phyloP scores from a whole-genome alignment of 2,113 vertebrate genomes.

The Pelecanus crispus region DNA sequence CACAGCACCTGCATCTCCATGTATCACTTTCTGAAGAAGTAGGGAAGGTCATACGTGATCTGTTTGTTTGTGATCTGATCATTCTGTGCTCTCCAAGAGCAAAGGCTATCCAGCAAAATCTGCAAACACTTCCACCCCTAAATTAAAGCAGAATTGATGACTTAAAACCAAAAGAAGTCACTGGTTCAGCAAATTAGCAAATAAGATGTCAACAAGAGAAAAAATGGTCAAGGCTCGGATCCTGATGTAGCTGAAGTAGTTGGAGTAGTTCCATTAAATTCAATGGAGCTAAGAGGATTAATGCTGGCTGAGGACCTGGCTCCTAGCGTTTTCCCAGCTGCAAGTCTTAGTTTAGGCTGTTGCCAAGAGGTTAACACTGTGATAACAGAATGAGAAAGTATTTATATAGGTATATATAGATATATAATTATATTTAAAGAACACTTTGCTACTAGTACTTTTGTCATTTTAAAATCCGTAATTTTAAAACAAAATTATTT shows the following conservation, averaged over 20 bases:
- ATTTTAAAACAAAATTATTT: conserved; percentile 50
- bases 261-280: not conserved
- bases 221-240: not conserved
- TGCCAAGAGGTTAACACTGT: conserved; percentile 73
- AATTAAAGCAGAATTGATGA: conserved; percentile 22
- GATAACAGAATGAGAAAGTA: conserved; percentile 61
- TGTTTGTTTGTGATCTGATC: not conserved
- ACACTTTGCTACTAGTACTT: conserved; percentile 45
- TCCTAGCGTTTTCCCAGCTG: conserved; percentile 5
- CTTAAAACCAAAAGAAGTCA: conserved; percentile 46
- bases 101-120: not conserved
- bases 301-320: not conserved
- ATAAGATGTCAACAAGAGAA: conserved; percentile 32
- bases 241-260: not conserved
- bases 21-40: not conserved
- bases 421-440: conserved; percentile 31
- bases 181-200: conserved; percentile 44
- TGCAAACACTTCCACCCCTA: not conserved
- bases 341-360: conserved; percentile 57
- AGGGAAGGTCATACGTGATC: not conserved
- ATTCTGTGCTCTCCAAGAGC: not conserved
- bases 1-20: not conserved
- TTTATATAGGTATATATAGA: not conserved
- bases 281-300: not conserved
- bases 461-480: not conserved